phyloP scores from a whole-genome alignment of 2,113 vertebrate species.

The Ophthalmotilapia sp. region DNA sequence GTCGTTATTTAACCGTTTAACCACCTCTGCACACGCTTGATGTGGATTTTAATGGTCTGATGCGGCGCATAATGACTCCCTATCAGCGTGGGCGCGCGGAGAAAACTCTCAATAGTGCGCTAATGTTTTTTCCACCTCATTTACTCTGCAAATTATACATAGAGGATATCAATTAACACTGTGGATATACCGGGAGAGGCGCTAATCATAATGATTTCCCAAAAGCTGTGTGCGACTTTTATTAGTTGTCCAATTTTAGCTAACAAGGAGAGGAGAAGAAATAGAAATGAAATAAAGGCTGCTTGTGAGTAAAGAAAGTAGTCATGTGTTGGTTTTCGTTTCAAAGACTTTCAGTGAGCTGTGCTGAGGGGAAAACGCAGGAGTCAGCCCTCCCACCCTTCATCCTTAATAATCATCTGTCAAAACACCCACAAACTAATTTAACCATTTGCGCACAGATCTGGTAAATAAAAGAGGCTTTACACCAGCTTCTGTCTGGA shows the following conservation, averaged over 20 bases:
- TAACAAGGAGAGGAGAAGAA: background rate
- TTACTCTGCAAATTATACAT: conserved; percentile 42
- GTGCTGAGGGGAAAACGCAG: conserved; percentile 38
- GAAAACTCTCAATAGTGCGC: conserved; percentile 36
- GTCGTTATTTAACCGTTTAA: conserved; percentile 46
- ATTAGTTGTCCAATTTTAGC: conserved; percentile 15
- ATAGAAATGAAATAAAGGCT: conserved; percentile 7
- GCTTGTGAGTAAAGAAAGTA: conserved; percentile 32
- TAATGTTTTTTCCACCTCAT: conserved; percentile 47
- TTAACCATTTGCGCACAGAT: conserved; percentile 78
- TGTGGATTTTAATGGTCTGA: conserved; percentile 65
- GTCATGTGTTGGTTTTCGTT: conserved; percentile 63
- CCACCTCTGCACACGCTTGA: conserved; percentile 41
- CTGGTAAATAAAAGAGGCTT: conserved; percentile 70
- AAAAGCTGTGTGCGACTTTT: background rate
- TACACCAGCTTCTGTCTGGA: conserved; percentile 73
- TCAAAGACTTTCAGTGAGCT: conserved; percentile 70
- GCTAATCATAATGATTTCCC: conserved; percentile 1
- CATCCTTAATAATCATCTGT: conserved; percentile 78
- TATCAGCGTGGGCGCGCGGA: conserved; percentile 11
- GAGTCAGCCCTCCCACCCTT: conserved; percentile 72
- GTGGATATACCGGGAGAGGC: background rate
- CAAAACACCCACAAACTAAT: conserved; percentile 81
- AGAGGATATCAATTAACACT: conserved; percentile 33
- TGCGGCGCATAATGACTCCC: conserved; percentile 59